Evolutionary conservation across 2,888 invertebrate species (phyloP), one percentile per base, ranked within the genome.

Genomic region (Urechis unicinctus): DNA sequence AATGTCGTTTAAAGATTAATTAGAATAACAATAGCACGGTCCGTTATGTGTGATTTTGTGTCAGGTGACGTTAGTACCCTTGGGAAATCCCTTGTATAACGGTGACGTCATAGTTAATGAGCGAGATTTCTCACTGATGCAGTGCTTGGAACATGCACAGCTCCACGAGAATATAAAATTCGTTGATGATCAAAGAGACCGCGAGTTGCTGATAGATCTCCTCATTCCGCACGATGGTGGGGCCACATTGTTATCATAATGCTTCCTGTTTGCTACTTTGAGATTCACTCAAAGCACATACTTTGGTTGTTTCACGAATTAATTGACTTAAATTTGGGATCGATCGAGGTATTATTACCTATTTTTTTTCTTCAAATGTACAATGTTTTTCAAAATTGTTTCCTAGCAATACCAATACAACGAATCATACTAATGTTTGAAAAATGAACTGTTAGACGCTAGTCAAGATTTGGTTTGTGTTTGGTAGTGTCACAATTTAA

Each of bases 11-110:
- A 49, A 13, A 6, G 26, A 17, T 28, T 2, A 13, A 28, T 9
- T 48, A 2, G 1, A 21, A 22, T 26, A 26, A 22, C 26, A 6
- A 48, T 48, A 29, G n/a, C 48, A 26, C 25, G 25, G 26, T 49
- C 21, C 6, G 2, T 52, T 22, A 25, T 53, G n/a, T 29, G 46
- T 29, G 24, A n/a, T n/a, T n/a, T 22, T 21, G 13, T 6, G 24
- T 13, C 46, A 57, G 57, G 30, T 45, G 41, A 36, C 31, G 41
- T n/a, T 57, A 1, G 29, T 54, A 13, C 57, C 57, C 3, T n/a
- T 25, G 6, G 57, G 57, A 21, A 26, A 25, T n/a, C 30, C 45
- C 9, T 49, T 53, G 30, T 57, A 36, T 50, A 22, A 41, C 26
- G 53, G 49, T 13, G 28, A 21, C 31, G 30, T 54, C 22, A 26